Percentiles rank a stretch among this genome's conserved stretches.
phyloP scores from a whole-genome alignment of 2,113 vertebrate genomes.

The Prionailurus viverrinus region DNA sequence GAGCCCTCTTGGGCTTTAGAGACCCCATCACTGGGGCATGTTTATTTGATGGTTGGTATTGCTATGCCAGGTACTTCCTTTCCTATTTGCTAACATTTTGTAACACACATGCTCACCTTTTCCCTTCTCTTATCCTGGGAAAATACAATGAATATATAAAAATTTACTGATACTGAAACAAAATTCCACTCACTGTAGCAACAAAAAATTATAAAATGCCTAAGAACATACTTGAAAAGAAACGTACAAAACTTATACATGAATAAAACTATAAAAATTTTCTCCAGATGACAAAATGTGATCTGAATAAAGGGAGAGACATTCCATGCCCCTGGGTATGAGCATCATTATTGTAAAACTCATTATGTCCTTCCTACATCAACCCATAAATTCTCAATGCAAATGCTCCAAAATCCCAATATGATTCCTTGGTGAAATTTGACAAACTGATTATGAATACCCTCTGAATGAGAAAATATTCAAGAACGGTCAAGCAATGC shows the following conservation, averaged over 20 bases:
- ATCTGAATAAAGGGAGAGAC: not conserved
- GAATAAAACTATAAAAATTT: slow-evolving; percentile 19
- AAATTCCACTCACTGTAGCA: slow-evolving; percentile 1
- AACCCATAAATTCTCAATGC: not conserved
- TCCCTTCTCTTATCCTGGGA: not conserved
- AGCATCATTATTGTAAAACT: not conserved
- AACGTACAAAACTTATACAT: not conserved
- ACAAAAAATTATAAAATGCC: not conserved
- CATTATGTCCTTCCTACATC: slow-evolving; percentile 1
- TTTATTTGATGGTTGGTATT: not conserved
- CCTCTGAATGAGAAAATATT: not conserved
- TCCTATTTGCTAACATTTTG: not conserved
- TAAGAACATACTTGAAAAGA: slow-evolving; percentile 6
- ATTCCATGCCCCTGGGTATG: not conserved
- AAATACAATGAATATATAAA: not conserved
- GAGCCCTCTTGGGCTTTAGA: not conserved
- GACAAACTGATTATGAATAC: slow-evolving; percentile 9
- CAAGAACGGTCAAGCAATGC: not conserved
- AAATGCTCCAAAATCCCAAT: not conserved
- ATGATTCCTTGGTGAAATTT: not conserved
- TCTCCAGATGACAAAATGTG: not conserved
- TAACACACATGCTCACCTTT: not conserved
- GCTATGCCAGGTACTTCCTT: not conserved
- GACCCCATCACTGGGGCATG: not conserved
- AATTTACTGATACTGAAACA: not conserved